These are phyloP conservation scores for Orchestia grillus DNA, from an alignment of 1,140 invertebrate genomes.

Conservation along the genomic window DNA sequence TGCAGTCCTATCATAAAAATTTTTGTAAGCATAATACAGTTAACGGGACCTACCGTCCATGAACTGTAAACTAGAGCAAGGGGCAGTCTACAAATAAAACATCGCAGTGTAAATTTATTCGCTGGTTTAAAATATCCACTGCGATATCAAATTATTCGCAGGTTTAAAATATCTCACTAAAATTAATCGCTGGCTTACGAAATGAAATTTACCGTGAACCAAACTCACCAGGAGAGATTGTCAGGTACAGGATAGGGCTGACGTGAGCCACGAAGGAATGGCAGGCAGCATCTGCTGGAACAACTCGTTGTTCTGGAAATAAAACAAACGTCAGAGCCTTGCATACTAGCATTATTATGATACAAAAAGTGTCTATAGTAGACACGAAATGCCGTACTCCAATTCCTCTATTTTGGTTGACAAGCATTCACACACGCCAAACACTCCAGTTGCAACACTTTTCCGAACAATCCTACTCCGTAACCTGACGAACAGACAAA, in stretches of 20 bases:
- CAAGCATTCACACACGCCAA: neutral
- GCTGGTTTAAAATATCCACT: too few relatives aligned
- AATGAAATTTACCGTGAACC: neutral
- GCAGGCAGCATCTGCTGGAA: slow-evolving; percentile 66
- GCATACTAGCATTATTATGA: neutral
- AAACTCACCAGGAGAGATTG: slow-evolving; percentile 63
- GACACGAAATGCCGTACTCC: neutral
- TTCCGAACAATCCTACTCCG: neutral
- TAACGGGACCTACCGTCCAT: too few relatives aligned
- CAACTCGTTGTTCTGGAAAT: slow-evolving; percentile 63
- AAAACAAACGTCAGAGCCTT: neutral
- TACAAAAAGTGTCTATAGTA: neutral
- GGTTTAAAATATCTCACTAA: neutral
- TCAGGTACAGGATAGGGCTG: slow-evolving; percentile 66
- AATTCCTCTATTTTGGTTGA: neutral
- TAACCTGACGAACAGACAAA: neutral
- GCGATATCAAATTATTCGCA: too few relatives aligned
- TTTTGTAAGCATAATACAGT: too few relatives aligned
- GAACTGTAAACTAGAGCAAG: too few relatives aligned
- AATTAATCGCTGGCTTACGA: neutral
- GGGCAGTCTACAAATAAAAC: too few relatives aligned
- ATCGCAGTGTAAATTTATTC: too few relatives aligned
- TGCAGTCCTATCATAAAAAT: too few relatives aligned
- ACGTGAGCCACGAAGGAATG: slow-evolving; percentile 66
- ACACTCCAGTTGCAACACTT: neutral